Base-by-base conservation (phyloP, 2,888 invertebrate species). In the Cerastis rubricosa region DNA sequence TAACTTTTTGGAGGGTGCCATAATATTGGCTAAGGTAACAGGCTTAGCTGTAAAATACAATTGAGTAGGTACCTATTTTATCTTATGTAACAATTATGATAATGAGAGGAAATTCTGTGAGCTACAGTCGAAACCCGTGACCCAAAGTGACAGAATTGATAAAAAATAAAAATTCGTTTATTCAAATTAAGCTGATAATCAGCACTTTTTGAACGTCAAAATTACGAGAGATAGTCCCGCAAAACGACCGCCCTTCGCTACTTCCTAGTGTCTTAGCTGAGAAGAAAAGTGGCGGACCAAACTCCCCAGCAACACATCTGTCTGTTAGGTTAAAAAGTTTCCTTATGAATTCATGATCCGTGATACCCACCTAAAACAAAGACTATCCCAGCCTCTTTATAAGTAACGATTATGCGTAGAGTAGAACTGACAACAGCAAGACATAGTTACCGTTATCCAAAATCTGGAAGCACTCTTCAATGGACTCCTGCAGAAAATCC, bases 391-490 rank as follows among this genome's bases (percentile, higher is more conserved):
- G 5, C 19, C 25, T 45, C 47, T 22, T 22, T 25, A 47, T 35
- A 11, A 40, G 9, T 40, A 3, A 14, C 25, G 7, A 40, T 3
- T 35, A 17, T 35, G 14, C 25, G 25, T 57, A 57, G 4, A 35
- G 14, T 67, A 35, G 14, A 35, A 51, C 25, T 70, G 45, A 29
- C 45, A 14, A 29, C 43, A 65, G 1, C 22, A 43, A 35, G 29
- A 29, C 5, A 35, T 25, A 59, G 49, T 63, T 68, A 96, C 96
- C 96, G 90, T 94, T 96, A 83, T 95, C 96, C 67, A 98, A 87
- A 85, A 97, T 97, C 86, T 97, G 97, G 87, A 98, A 98, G 88
- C 98, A 98, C 85, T 98, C 98, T 82, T 97, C 97, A 66, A 98
- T 97, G 0, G 98, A 97, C 90, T 98, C 98, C 86, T 97, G 97